Conservation (phyloP, 2,113 vertebrate species). For the Brachypodius melanocephalos region DNA sequence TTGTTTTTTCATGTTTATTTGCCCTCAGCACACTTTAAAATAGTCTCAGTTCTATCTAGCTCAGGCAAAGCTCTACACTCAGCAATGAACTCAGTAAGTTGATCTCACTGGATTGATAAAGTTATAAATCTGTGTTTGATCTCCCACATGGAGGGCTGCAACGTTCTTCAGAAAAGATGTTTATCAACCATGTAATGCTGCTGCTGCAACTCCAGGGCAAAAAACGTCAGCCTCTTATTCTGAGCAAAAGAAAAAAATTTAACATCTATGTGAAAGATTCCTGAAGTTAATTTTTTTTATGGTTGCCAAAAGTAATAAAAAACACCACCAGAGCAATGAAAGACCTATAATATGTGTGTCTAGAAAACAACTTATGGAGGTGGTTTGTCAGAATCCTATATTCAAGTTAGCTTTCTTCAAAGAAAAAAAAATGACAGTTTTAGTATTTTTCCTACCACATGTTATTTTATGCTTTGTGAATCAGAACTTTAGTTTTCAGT, state of each 20-base stretch:
- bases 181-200: neutral
- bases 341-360: neutral
- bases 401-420: neutral
- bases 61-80: neutral
- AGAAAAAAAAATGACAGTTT: neutral
- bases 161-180: neutral
- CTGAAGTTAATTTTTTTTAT: neutral
- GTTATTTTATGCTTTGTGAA: neutral
- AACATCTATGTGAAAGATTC: neutral
- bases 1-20: neutral
- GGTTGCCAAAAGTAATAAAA: neutral
- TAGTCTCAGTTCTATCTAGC: neutral
- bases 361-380: neutral
- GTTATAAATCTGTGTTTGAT: neutral
- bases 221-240: neutral
- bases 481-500: neutral
- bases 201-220: neutral
- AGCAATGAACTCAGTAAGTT: neutral
- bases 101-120: neutral
- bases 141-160: neutral
- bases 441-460: neutral
- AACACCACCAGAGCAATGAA: neutral
- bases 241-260: neutral
- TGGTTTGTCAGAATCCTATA: neutral
- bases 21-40: neutral